Evolutionary conservation across 2,797 vertebrate genomes (phyloP).

Genomic region (Tokudaia tokunoshimensis): DNA sequence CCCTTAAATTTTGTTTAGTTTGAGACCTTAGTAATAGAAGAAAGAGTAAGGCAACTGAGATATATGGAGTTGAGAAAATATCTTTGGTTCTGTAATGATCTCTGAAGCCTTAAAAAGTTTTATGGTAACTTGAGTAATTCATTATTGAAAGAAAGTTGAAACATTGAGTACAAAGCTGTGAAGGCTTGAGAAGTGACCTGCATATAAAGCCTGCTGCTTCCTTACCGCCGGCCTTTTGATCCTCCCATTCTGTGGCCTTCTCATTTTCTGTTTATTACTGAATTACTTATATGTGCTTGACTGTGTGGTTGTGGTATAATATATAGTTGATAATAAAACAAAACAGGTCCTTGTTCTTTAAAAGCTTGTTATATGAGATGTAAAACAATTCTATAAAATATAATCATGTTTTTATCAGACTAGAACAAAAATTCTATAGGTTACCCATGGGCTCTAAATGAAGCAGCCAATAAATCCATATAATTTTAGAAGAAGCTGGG

Average conservation of each 20-base stretch:
- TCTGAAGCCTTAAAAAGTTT: background rate
- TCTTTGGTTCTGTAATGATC: background rate
- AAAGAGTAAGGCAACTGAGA: background rate
- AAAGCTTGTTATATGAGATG: background rate
- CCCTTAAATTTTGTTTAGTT: background rate
- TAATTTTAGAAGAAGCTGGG: background rate
- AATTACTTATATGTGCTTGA: background rate
- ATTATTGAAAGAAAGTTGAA: background rate
- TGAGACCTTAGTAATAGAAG: conserved; percentile 5
- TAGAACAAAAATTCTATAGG: background rate
- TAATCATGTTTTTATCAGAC: background rate
- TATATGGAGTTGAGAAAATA: conserved; percentile 1
- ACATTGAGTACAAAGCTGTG: background rate
- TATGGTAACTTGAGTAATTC: background rate
- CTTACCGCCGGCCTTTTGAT: background rate
- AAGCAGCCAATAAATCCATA: background rate
- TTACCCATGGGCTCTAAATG: background rate
- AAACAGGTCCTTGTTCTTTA: background rate
- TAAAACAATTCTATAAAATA: conserved; percentile 3
- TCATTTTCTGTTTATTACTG: background rate
- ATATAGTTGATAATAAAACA: background rate
- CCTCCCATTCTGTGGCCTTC: background rate
- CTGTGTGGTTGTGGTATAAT: background rate
- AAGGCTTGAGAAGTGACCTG: background rate
- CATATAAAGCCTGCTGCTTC: background rate